Conservation (phyloP, 2,888 invertebrate genomes). For the Parnassius mnemosyne region DNA sequence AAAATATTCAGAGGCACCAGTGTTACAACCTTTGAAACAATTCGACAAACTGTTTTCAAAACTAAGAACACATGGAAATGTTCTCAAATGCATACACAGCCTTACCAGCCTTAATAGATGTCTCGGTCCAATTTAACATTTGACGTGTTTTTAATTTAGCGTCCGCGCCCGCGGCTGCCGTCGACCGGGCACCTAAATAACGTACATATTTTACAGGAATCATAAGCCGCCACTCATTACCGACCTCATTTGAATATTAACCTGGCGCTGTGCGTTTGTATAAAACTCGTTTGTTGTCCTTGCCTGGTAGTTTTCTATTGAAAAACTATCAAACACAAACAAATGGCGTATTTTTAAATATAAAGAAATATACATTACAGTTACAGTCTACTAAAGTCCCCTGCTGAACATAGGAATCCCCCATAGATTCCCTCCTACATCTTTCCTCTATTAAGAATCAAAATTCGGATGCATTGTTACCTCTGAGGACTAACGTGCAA, state of each 20-base stretch:
- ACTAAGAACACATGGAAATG: not conserved
- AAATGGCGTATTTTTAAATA: no score
- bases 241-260: constrained; percentile 59
- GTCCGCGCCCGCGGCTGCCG: constrained; percentile 75
- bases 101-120: constrained; percentile 74
- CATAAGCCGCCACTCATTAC: constrained; percentile 71
- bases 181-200: constrained; percentile 51
- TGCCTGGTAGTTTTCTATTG: constrained; percentile 8
- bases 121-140: constrained; percentile 80
- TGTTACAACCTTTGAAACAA: not conserved
- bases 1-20: no score
- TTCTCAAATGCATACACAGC: constrained; percentile 43
- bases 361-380: no score
- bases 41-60: no score
- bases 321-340: not conserved
- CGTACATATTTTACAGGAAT: constrained; percentile 59
- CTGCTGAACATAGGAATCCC: no score
- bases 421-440: no score
- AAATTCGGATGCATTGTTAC: no score
- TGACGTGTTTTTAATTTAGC: constrained; percentile 81
- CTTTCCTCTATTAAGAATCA: no score
- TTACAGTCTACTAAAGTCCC: no score
- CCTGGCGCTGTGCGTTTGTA: constrained; percentile 28
- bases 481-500: no score
- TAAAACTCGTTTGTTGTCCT: constrained; percentile 13